Conservation (phyloP, 2,797 vertebrate species). For the Remorina albescens region DNA sequence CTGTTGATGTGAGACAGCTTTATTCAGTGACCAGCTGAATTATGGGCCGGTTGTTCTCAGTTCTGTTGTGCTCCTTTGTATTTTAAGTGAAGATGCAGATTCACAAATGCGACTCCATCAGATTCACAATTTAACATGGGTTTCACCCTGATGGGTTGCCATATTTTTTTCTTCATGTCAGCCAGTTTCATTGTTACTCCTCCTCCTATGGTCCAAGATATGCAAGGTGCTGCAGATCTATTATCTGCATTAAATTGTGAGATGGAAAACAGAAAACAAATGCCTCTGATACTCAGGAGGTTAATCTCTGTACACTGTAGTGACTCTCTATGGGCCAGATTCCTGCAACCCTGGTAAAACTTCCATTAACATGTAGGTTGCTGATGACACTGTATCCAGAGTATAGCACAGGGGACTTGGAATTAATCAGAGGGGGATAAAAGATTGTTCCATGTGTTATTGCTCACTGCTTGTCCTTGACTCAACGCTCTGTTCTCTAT, state of each 20-base stretch:
- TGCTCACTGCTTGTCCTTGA: conserved; percentile 68
- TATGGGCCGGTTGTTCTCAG: conserved; percentile 9
- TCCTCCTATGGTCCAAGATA: conserved; percentile 2
- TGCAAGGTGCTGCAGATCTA: conserved; percentile 27
- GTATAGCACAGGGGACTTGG: conserved; percentile 60
- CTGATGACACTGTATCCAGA: conserved; percentile 68
- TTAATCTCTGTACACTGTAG: conserved; percentile 61
- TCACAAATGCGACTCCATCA: neutral
- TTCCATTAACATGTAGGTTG: conserved; percentile 73
- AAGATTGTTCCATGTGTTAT: conserved; percentile 72
- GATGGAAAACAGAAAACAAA: conserved; percentile 52
- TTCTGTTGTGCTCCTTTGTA: conserved; percentile 8
- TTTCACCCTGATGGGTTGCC: no score
- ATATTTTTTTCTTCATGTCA: neutral
- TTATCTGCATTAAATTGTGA: conserved; percentile 39
- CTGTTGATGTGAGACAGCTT: conserved; percentile 30
- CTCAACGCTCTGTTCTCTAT: conserved; percentile 63
- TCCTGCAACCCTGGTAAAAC: conserved; percentile 58
- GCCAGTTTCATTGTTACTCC: neutral
- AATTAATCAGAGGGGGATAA: conserved; percentile 79
- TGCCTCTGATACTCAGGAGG: conserved; percentile 45
- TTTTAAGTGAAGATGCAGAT: neutral
- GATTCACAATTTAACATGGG: no score
- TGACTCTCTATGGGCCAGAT: conserved; percentile 41
- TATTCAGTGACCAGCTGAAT: conserved; percentile 30